Percentiles rank a stretch among this genome's conserved stretches.
Evolutionary conservation across 30 jellyfish, hydroid and myxozoan genomes (phyloP).

Genomic region (Hydra vulgaris): DNA sequence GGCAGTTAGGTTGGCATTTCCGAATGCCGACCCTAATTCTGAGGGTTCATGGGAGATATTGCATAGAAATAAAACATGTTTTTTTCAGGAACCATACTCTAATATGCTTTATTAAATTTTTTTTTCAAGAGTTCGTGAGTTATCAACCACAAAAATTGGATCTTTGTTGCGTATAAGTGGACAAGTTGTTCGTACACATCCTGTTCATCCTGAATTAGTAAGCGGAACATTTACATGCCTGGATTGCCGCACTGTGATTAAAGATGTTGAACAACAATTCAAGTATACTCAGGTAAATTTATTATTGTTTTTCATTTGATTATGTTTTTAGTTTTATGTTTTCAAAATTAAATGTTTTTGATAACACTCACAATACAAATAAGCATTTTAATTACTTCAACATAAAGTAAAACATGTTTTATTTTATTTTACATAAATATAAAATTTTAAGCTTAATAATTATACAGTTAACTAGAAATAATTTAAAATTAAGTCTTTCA

Average conservation of each 20-base stretch:
- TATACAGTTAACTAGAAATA: no score
- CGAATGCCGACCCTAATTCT: no score
- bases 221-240: constrained; percentile 93
- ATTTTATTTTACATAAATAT: no score
- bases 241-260: constrained; percentile 87
- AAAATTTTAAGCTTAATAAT: no score
- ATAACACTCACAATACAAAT: neutral
- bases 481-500: no score
- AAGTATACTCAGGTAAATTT: constrained; percentile 83
- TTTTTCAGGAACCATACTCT: no score
- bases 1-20: no score
- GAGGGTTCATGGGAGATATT: no score
- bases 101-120: neutral
- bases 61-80: no score
- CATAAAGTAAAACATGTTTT: no score
- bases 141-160: constrained; percentile 92
- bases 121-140: constrained; percentile 75
- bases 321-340: neutral
- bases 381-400: no score
- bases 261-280: constrained; percentile 97
- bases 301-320: neutral
- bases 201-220: constrained; percentile 98
- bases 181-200: constrained; percentile 99
- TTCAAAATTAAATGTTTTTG: neutral
- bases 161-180: constrained; percentile 89